These are phyloP conservation scores for Chrysaora quinquecirrha DNA, from an alignment of 30 jellyfish, hydroid and myxozoan species.

Conservation along the genomic window DNA sequence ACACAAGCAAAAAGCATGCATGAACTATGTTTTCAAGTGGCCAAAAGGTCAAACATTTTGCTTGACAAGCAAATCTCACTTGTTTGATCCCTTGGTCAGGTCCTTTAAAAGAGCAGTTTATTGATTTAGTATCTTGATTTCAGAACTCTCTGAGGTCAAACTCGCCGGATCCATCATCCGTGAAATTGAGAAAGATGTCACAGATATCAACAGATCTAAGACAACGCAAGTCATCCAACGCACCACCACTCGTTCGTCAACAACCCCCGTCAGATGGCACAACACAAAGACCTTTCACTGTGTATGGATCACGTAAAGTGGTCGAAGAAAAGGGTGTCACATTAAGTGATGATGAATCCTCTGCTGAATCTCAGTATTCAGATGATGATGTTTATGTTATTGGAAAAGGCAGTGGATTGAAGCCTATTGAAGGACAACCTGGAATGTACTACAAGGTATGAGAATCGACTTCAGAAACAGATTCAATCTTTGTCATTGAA, in stretches of 20 bases:
- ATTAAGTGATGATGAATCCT: slow-evolving; percentile 55
- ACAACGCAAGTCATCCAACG: slow-evolving; percentile 68
- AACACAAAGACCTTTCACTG: slow-evolving; percentile 76
- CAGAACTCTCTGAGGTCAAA: slow-evolving; percentile 31
- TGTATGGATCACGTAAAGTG: slow-evolving; percentile 85
- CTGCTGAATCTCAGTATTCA: slow-evolving; percentile 74
- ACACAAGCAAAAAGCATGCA: too few species aligned
- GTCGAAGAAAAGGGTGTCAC: slow-evolving; percentile 80
- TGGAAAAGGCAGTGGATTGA: slow-evolving; percentile 73
- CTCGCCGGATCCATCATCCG: slow-evolving; percentile 20
- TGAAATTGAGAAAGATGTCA: slow-evolving; percentile 53
- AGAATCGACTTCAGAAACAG: not conserved
- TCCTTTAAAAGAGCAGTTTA: too few species aligned
- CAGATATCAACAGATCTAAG: slow-evolving; percentile 68
- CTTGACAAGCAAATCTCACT: too few species aligned
- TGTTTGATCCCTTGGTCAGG: too few species aligned
- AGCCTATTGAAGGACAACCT: slow-evolving; percentile 90
- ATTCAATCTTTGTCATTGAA: not conserved
- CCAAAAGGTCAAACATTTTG: too few species aligned
- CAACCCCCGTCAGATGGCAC: not conserved
- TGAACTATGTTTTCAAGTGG: too few species aligned
- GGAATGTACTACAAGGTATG: slow-evolving; percentile 92
- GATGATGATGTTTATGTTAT: slow-evolving; percentile 71
- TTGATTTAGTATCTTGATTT: too few species aligned
- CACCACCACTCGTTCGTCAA: slow-evolving; percentile 7